Conservation (phyloP, 2,113 vertebrate species). For the Passer domesticus region DNA sequence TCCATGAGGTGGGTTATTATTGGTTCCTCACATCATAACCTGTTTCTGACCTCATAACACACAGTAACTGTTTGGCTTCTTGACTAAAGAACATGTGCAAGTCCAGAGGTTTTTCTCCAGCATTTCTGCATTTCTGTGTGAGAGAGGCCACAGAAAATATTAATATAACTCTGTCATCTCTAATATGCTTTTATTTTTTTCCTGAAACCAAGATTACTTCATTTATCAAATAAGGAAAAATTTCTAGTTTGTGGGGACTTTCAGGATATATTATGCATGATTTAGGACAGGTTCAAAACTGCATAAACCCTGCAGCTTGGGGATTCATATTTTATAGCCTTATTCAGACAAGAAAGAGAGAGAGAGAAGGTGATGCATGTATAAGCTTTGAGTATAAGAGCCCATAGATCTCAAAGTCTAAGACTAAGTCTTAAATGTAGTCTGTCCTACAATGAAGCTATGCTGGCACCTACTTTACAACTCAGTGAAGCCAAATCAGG, state of each 20-base stretch:
- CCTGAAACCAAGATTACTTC: not conserved
- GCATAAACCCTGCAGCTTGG: not conserved
- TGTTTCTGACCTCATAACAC: not conserved
- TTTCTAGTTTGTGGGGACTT: not conserved
- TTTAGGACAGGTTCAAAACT: not conserved
- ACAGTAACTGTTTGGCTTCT: not conserved
- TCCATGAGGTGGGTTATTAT: not conserved
- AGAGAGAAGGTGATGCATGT: not conserved
- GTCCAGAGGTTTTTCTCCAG: not conserved
- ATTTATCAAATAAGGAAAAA: not conserved
- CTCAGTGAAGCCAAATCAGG: not conserved
- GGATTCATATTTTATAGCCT: not conserved
- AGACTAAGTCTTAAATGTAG: not conserved
- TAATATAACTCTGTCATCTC: not conserved
- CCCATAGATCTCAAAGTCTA: not conserved
- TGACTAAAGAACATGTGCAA: not conserved
- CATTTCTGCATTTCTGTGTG: not conserved
- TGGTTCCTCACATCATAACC: not conserved
- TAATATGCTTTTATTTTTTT: not conserved
- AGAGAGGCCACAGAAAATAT: not conserved
- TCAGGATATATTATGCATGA: not conserved
- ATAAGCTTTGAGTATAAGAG: not conserved
- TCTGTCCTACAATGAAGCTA: not conserved
- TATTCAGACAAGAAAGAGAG: not conserved
- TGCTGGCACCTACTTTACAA: fast-evolving